Evolutionary conservation across 53 echinoderm and acorn worm species (phyloP).

Genomic region (Holothuria scabra): DNA sequence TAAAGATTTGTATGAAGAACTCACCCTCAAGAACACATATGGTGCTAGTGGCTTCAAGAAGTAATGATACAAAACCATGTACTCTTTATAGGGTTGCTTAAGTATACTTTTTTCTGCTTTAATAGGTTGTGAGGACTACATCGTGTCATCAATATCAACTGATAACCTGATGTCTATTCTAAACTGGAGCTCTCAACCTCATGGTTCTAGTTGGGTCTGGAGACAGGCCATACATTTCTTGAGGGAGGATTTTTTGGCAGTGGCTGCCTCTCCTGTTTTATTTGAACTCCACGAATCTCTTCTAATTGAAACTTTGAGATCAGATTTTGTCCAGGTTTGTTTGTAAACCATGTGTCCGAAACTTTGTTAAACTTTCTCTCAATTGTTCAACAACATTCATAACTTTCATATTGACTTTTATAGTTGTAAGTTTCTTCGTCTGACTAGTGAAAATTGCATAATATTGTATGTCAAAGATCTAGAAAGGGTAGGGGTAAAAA

Average conservation of each 20-base stretch:
- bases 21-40: not conserved
- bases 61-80: not conserved
- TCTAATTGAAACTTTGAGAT: slow-evolving; percentile 84
- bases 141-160: slow-evolving; percentile 78
- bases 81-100: not conserved
- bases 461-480: too few relatives aligned
- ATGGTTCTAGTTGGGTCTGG: slow-evolving; percentile 94
- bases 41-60: not conserved
- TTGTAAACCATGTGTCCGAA: too few relatives aligned
- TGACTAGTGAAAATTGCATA: too few relatives aligned
- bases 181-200: slow-evolving; percentile 93
- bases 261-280: slow-evolving; percentile 79
- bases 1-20: too few relatives aligned
- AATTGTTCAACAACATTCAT: too few relatives aligned
- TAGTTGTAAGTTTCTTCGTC: too few relatives aligned
- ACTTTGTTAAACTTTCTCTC: too few relatives aligned
- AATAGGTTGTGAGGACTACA: slow-evolving; percentile 92
- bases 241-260: slow-evolving; percentile 84
- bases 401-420: too few relatives aligned
- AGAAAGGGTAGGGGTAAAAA: too few relatives aligned
- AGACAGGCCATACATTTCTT: slow-evolving; percentile 95
- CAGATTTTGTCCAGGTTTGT: slow-evolving; percentile 93
- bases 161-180: slow-evolving; percentile 90
- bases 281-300: slow-evolving; percentile 83
- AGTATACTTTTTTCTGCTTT: not conserved